Conservation (phyloP, 1,140 invertebrate species). For the Geopemphigus sp. region DNA sequence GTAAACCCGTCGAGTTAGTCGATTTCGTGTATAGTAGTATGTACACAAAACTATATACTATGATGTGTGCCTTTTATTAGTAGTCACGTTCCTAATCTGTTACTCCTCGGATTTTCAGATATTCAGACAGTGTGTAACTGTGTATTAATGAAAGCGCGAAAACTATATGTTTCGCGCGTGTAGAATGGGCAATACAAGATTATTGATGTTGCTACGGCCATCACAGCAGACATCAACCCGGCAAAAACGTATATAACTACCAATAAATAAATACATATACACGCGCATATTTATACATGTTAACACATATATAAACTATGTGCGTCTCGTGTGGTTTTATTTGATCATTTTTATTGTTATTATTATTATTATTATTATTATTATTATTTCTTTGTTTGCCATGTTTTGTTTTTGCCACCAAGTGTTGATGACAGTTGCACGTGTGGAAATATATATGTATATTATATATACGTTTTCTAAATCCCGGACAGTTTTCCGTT, state of each 20-base stretch:
- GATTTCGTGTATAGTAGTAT: neutral
- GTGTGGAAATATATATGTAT: constrained; percentile 40
- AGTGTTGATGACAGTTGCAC: constrained; percentile 49
- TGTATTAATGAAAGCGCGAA: constrained; percentile 17
- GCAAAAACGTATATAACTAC: too few relatives aligned
- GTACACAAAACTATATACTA: neutral
- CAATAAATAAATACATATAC: too few relatives aligned
- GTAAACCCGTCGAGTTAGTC: neutral
- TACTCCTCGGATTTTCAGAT: constrained; percentile 47
- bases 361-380: constrained; percentile 20
- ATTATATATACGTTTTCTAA: constrained; percentile 26
- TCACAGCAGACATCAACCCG: too few relatives aligned
- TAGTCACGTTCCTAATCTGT: constrained; percentile 41
- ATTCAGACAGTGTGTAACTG: constrained; percentile 33
- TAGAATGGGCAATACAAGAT: neutral
- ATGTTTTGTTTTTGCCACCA: constrained; percentile 49
- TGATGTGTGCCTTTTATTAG: neutral
- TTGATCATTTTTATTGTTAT: constrained; percentile 24
- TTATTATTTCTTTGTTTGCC: constrained; percentile 47
- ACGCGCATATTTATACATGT: constrained; percentile 41
- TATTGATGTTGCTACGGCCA: too few relatives aligned
- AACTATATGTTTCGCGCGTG: constrained; percentile 5
- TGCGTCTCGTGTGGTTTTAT: constrained; percentile 45
- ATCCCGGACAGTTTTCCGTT: constrained; percentile 45
- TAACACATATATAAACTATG: constrained; percentile 40